Evolutionary conservation across 2,888 invertebrate genomes (phyloP).

Genomic region (Plemyria rubiginata): DNA sequence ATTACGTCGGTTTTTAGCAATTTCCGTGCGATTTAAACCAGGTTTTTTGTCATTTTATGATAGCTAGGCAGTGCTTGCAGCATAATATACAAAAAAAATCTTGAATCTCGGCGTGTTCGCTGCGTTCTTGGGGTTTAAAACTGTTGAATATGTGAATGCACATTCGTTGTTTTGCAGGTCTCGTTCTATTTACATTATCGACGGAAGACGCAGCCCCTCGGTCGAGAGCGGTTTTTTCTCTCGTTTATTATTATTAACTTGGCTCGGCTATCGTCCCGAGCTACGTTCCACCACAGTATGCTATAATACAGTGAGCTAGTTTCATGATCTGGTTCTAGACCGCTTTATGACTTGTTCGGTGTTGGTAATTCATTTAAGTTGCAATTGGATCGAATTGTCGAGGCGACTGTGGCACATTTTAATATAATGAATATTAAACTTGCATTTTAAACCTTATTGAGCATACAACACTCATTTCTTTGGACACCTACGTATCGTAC

Average conservation of each 20-base stretch:
- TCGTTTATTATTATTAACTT: conserved; percentile 81
- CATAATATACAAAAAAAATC: conserved; percentile 30
- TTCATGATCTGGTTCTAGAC: conserved; percentile 14
- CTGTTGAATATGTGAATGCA: conserved; percentile 41
- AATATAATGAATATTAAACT: conserved; percentile 26
- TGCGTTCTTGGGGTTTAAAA: conserved; percentile 45
- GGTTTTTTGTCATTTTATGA: conserved; percentile 45
- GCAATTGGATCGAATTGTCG: conserved; percentile 12
- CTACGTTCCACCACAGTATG: conserved; percentile 39
- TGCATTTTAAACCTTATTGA: conserved; percentile 28
- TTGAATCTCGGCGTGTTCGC: conserved; percentile 18
- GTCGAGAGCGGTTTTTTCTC: conserved; percentile 73
- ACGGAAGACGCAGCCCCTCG: conserved; percentile 78
- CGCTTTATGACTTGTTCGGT: conserved; percentile 5
- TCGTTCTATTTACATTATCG: conserved; percentile 69
- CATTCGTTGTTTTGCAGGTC: conserved; percentile 58
- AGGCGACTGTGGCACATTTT: conserved; percentile 14
- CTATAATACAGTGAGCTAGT: conserved; percentile 28
- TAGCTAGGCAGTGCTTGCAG: conserved; percentile 26
- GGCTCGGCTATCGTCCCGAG: conserved; percentile 54
- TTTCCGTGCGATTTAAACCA: conserved; percentile 29
- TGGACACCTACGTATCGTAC: background rate
- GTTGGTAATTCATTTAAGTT: conserved; percentile 18
- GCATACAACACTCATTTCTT: conserved; percentile 10
- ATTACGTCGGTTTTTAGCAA: conserved; percentile 35